These are phyloP conservation scores for Oncopodura yosiiana DNA, from an alignment of 1,140 invertebrate genomes.

Conservation along the genomic window DNA sequence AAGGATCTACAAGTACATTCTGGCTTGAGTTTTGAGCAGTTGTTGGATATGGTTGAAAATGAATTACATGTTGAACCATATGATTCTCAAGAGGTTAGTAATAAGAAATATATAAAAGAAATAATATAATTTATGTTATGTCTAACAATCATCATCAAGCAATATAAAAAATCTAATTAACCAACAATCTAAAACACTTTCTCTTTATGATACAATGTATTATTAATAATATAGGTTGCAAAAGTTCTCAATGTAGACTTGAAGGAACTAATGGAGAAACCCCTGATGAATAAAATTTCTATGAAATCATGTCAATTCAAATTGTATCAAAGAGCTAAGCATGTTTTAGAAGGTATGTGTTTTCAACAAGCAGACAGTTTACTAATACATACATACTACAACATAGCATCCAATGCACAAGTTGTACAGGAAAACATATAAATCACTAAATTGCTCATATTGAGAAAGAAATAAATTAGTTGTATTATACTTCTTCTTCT, in stretches of 20 bases:
- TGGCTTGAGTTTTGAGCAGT: conserved; percentile 53
- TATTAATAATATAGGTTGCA: conserved; percentile 41
- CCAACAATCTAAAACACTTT: no score
- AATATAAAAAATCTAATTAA: no score
- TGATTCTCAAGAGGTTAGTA: conserved; percentile 60
- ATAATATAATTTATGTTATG: no score
- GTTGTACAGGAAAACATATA: no score
- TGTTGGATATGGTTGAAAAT: conserved; percentile 54
- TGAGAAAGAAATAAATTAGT: no score
- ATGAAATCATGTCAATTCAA: conserved; percentile 60
- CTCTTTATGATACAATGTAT: no score
- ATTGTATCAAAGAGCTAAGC: conserved; percentile 69
- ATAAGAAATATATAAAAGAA: no score
- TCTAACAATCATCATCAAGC: no score
- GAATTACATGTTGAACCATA: conserved; percentile 61
- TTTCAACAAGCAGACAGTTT: no score
- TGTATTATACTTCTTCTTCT: no score
- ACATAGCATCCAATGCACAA: neutral
- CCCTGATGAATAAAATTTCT: conserved; percentile 54
- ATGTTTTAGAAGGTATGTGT: conserved; percentile 75
- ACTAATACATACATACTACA: no score
- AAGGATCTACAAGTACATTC: conserved; percentile 60
- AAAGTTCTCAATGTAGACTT: conserved; percentile 53
- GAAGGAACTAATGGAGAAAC: conserved; percentile 54
- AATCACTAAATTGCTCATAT: no score